Percentiles rank a stretch among this genome's conserved stretches.
phyloP scores from a whole-genome alignment of 23 tunicate genomes.

The Clavelina lepadiformis region DNA sequence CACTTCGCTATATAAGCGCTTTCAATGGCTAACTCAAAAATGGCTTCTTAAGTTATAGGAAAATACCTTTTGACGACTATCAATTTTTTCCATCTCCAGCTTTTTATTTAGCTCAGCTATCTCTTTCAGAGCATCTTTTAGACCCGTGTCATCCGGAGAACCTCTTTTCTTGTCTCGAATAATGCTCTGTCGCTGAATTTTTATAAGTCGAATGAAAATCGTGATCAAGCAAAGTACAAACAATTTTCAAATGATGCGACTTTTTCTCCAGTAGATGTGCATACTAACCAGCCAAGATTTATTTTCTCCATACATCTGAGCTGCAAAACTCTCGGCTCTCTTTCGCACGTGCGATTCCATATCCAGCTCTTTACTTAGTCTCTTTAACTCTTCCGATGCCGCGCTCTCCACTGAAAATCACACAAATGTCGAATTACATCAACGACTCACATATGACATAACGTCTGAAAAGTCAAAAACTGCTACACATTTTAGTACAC shows the following conservation, averaged over 20 bases:
- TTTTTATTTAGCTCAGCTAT: slow-evolving; percentile 32
- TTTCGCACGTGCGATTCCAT: slow-evolving; percentile 62
- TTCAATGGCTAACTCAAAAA: too few relatives aligned
- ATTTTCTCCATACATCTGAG: slow-evolving; percentile 68
- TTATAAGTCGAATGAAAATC: background rate
- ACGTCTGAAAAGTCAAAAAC: too few relatives aligned
- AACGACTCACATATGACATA: too few relatives aligned
- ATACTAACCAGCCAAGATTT: slow-evolving; percentile 45
- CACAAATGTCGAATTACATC: too few relatives aligned
- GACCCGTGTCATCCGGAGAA: background rate
- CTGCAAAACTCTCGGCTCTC: slow-evolving; percentile 64
- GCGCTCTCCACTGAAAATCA: slow-evolving; percentile 32
- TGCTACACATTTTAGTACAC: too few relatives aligned
- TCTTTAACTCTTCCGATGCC: slow-evolving; percentile 23
- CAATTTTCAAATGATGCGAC: too few relatives aligned
- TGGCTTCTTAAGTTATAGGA: too few relatives aligned
- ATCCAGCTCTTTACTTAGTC: slow-evolving; percentile 23
- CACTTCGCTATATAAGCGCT: too few relatives aligned
- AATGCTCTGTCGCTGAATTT: slow-evolving; percentile 51
- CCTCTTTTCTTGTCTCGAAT: background rate
- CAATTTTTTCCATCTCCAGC: slow-evolving; percentile 51
- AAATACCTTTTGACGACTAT: slow-evolving; percentile 46
- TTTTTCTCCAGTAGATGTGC: too few relatives aligned
- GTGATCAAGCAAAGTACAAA: background rate
- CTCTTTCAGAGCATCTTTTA: slow-evolving; percentile 54